Evolutionary conservation across 2,888 invertebrate species (phyloP), one percentile per base, ranked within the genome.

Genomic region (Tetranychus piercei): DNA sequence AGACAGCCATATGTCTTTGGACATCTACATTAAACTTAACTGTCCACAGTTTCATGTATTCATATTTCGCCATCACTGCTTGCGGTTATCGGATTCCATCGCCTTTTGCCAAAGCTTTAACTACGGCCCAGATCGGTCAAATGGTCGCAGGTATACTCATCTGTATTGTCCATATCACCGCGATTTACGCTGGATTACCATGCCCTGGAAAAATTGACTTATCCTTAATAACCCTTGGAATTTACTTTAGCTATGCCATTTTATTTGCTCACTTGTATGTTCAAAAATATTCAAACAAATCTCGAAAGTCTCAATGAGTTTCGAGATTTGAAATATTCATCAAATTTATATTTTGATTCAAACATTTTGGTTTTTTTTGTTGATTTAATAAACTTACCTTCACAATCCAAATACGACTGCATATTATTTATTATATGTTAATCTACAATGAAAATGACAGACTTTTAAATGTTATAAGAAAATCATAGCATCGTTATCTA

Each of bases 81-180:
- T 89, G 93, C 87, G 88, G 90, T 78, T 89, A 89, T 82, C 88
- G 87, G 81, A 90, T 92, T 76, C 94, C 95, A 3, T 81, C 80
- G 74, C 81, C 79, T 74, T 87, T 94, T 79, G 89, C 92, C 76
- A 92, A 95, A 89, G 84, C 90, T 79, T 94, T 96, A 81, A 96
- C 96, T 18, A 86, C 88, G n/a, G 85, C 92, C 74, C 96, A 97
- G 82, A 86, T 96, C 75, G 84, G 89, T 34, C 96, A 96, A 85
- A 96, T 96, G 95, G 86, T 94, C 73, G 87, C 93, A 78, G 96
- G 96, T 20, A 91, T 92, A 72, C 89, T 95, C 81, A 94, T 94
- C 84, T 84, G 92, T 76, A 91, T 55, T 55, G 9, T 15, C 55
- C 55, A 55, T 55, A 55, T 55, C 3, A 55, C 9, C 8, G 2